phyloP scores from a whole-genome alignment of 2,797 vertebrate genomes.

The Sebastes iracundus region DNA sequence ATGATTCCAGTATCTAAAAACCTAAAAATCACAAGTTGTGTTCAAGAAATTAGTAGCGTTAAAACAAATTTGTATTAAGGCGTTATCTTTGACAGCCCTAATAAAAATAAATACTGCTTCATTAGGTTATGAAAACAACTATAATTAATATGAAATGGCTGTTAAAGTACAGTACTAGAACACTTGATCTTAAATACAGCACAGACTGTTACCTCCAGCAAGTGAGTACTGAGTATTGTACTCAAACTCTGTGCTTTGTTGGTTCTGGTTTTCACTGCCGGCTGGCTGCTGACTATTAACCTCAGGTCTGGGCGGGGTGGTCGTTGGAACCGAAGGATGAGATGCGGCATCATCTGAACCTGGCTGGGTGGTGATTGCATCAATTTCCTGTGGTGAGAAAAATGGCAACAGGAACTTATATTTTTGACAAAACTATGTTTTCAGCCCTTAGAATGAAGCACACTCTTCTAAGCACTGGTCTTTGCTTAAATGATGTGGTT shows the following conservation, averaged over 20 bases:
- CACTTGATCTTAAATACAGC: not conserved
- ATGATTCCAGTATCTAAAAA: too few relatives aligned
- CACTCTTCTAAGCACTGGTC: not conserved
- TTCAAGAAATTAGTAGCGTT: too few relatives aligned
- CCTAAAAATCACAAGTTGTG: too few relatives aligned
- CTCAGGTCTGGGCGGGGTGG: slow-evolving; percentile 88
- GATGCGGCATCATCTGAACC: slow-evolving; percentile 72
- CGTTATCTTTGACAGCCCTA: too few relatives aligned
- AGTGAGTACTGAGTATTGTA: slow-evolving; percentile 96
- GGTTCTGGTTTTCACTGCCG: slow-evolving; percentile 47
- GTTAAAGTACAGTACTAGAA: not conserved
- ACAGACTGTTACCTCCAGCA: slow-evolving; percentile 87
- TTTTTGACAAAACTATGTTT: not conserved
- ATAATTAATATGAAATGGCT: not conserved
- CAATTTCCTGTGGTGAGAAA: slow-evolving; percentile 88
- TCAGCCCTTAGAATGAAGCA: not conserved
- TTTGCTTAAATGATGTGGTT: not conserved
- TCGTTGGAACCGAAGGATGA: slow-evolving; percentile 67
- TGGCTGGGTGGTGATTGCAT: slow-evolving; percentile 96
- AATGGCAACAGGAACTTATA: not conserved
- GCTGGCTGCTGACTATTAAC: slow-evolving; percentile 79
- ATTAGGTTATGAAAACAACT: not conserved
- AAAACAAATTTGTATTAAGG: too few relatives aligned
- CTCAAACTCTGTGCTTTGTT: slow-evolving; percentile 82
- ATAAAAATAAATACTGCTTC: not conserved